phyloP scores from a whole-genome alignment of 2,113 vertebrate genomes.

The Sander lucioperca region DNA sequence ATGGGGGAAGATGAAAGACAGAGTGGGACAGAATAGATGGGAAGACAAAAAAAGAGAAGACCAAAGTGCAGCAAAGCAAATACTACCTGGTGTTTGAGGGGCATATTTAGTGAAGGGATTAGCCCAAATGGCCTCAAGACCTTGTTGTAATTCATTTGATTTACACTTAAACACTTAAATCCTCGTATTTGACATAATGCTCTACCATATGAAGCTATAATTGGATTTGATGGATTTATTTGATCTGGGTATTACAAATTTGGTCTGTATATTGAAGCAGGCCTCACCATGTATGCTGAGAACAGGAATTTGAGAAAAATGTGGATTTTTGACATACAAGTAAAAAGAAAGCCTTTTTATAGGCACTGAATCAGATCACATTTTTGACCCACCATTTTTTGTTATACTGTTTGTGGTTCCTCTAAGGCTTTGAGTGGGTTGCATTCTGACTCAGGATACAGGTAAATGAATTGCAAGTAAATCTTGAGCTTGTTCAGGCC shows the following conservation, averaged over 20 bases:
- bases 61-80: slow-evolving; percentile 37
- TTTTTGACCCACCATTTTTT: slow-evolving; percentile 11
- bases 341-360: not conserved
- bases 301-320: not conserved
- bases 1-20: not conserved
- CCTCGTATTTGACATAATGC: slow-evolving; percentile 25
- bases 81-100: slow-evolving; percentile 12
- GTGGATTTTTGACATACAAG: not conserved
- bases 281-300: not conserved
- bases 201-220: slow-evolving; percentile 10
- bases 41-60: not conserved
- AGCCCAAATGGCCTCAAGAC: slow-evolving; percentile 33
- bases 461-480: slow-evolving; percentile 46
- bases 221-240: slow-evolving; percentile 35
- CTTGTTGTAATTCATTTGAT: slow-evolving; percentile 52
- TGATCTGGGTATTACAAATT: slow-evolving; percentile 7
- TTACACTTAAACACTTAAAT: slow-evolving; percentile 36
- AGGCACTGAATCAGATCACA: not conserved
- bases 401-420: slow-evolving; percentile 19
- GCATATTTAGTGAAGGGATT: slow-evolving; percentile 31
- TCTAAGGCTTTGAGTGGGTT: slow-evolving; percentile 24
- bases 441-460: slow-evolving; percentile 49
- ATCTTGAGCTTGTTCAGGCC: slow-evolving; percentile 19
- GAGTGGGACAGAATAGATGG: not conserved
- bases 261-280: slow-evolving; percentile 4